phyloP scores from a whole-genome alignment of 2,888 invertebrate species.

The Meiosimyza platycephala region DNA sequence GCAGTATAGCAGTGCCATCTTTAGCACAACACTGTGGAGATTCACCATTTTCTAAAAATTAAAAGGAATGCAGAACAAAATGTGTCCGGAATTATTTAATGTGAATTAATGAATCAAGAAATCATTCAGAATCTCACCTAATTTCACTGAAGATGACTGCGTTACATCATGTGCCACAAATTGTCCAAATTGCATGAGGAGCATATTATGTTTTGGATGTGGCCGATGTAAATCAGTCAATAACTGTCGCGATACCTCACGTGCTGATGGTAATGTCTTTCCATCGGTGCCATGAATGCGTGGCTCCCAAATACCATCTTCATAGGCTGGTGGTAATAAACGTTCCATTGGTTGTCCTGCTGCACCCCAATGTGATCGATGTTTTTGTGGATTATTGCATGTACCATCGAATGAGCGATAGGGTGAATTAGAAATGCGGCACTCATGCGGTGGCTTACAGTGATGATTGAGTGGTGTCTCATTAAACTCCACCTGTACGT shows the following conservation, averaged over 20 bases:
- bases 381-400: conserved; percentile 78
- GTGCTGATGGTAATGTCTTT: conserved; percentile 73
- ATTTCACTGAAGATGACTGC: conserved; percentile 76
- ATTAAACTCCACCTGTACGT: conserved; percentile 61
- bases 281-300: conserved; percentile 64
- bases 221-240: conserved; percentile 73
- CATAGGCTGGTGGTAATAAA: conserved; percentile 75
- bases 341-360: conserved; percentile 75
- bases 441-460: conserved; percentile 66
- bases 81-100: too few species aligned
- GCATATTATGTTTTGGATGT: conserved; percentile 73
- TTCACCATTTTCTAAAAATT: conserved; percentile 73
- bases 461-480: conserved; percentile 57
- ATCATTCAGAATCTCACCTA: too few species aligned
- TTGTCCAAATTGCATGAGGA: conserved; percentile 85
- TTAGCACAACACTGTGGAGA: conserved; percentile 79
- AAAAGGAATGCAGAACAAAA: neutral
- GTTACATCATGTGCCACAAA: conserved; percentile 82
- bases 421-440: conserved; percentile 67
- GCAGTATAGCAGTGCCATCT: conserved; percentile 71
- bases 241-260: conserved; percentile 75
- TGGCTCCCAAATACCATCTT: conserved; percentile 71
- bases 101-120: too few species aligned
- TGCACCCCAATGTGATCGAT: conserved; percentile 74
- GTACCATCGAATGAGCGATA: conserved; percentile 83